Percentiles rank a stretch among this genome's conserved stretches.
Conservation (phyloP, 2,113 vertebrate genomes). For the Lathamus discolor region DNA sequence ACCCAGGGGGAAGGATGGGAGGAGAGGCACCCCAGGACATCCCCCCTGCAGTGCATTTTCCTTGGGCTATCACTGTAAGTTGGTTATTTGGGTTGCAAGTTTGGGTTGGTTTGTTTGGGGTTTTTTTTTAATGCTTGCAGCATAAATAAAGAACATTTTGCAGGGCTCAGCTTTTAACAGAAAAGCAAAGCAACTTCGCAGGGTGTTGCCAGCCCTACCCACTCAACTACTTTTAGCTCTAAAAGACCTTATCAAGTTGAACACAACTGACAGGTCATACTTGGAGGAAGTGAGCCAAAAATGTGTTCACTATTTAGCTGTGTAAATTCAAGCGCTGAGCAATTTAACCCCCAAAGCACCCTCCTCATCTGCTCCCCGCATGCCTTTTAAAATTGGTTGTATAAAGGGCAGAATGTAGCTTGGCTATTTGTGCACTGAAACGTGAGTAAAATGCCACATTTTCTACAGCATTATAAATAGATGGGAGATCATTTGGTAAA, state of each 20-base stretch:
- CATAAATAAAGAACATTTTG: neutral
- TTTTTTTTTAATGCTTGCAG: neutral
- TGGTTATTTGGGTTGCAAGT: neutral
- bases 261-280: slow-evolving; percentile 52
- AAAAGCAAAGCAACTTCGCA: neutral
- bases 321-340: neutral
- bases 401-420: neutral
- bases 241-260: slow-evolving; percentile 21
- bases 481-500: neutral
- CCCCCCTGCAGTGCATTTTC: neutral
- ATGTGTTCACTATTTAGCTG: slow-evolving; percentile 19
- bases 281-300: slow-evolving; percentile 57
- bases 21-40: neutral
- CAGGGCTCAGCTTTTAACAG: neutral
- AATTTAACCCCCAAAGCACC: neutral
- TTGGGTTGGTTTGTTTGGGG: neutral
- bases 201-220: slow-evolving; percentile 34
- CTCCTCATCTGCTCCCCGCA: neutral
- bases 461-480: neutral
- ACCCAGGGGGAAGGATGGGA: neutral
- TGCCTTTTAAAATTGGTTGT: neutral
- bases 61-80: neutral
- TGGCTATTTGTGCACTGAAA: neutral
- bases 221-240: slow-evolving; percentile 25
- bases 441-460: neutral